A percentile compares a stretch with the other conserved stretches of the same genome.
These are phyloP conservation scores for Silurus asotus DNA, from an alignment of 2,113 vertebrate genomes.

Conservation along the genomic window DNA sequence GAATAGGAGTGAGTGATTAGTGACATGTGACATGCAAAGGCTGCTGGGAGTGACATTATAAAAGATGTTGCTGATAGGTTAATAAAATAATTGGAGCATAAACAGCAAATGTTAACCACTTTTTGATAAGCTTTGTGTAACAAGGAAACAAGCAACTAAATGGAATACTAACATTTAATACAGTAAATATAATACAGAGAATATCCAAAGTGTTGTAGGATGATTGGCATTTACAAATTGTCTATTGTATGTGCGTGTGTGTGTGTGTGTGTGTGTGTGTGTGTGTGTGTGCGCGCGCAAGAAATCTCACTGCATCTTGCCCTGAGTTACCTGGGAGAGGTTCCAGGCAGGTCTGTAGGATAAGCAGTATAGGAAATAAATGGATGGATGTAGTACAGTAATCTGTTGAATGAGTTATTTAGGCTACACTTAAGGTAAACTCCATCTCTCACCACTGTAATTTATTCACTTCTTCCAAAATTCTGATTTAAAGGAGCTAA, in stretches of 20 bases:
- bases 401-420: not conserved
- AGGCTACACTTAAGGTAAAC: not conserved
- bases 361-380: too few relatives aligned
- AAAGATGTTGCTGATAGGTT: not conserved
- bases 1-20: too few relatives aligned
- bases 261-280: too few relatives aligned
- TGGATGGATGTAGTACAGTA: not conserved
- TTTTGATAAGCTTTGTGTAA: not conserved
- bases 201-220: too few relatives aligned
- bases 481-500: not conserved
- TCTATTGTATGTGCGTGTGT: too few relatives aligned
- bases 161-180: not conserved
- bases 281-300: too few relatives aligned
- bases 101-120: not conserved
- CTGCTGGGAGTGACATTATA: too few relatives aligned
- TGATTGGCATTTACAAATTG: too few relatives aligned
- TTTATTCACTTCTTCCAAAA: not conserved
- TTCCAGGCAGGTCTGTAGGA: too few relatives aligned
- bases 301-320: too few relatives aligned
- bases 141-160: not conserved
- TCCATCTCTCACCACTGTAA: not conserved
- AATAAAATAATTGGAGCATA: not conserved
- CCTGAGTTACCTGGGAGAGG: too few relatives aligned
- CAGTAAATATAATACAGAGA: not conserved
- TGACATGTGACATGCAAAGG: too few relatives aligned